These are phyloP conservation scores for Taenioides sp. DNA, from an alignment of 2,797 vertebrate species.

Conservation along the genomic window DNA sequence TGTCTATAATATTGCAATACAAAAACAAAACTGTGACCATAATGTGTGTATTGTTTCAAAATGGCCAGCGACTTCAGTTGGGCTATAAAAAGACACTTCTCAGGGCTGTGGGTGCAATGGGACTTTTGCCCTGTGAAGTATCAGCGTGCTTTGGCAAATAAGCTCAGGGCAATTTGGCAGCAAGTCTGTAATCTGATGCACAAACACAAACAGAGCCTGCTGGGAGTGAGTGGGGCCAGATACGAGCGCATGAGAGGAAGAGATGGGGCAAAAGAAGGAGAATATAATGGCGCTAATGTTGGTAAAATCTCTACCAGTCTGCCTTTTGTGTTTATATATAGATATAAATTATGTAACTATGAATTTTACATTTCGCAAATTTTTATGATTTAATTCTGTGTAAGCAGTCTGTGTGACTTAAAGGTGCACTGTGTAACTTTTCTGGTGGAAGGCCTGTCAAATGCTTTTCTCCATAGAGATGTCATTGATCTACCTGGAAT, in stretches of 20 bases:
- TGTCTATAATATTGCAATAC: neutral
- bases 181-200: conserved; percentile 62
- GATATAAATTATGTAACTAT: too few relatives aligned
- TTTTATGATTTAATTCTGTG: too few relatives aligned
- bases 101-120: conserved; percentile 49
- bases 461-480: too few relatives aligned
- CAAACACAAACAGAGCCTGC: conserved; percentile 67
- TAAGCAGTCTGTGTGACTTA: too few relatives aligned
- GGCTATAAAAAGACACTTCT: conserved; percentile 25
- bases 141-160: conserved; percentile 58
- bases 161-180: conserved; percentile 59
- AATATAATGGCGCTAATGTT: neutral
- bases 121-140: conserved; percentile 51
- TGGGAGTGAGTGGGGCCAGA: conserved; percentile 58
- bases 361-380: too few relatives aligned
- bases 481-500: too few relatives aligned
- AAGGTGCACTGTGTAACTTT: too few relatives aligned
- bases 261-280: conserved; percentile 20
- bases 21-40: neutral
- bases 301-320: too few relatives aligned
- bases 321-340: too few relatives aligned
- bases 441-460: too few relatives aligned
- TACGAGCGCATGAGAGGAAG: conserved; percentile 41
- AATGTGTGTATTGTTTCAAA: neutral
- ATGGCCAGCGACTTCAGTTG: neutral